Base-by-base conservation (phyloP, 2,113 vertebrate species). In the Oriolus oriolus region DNA sequence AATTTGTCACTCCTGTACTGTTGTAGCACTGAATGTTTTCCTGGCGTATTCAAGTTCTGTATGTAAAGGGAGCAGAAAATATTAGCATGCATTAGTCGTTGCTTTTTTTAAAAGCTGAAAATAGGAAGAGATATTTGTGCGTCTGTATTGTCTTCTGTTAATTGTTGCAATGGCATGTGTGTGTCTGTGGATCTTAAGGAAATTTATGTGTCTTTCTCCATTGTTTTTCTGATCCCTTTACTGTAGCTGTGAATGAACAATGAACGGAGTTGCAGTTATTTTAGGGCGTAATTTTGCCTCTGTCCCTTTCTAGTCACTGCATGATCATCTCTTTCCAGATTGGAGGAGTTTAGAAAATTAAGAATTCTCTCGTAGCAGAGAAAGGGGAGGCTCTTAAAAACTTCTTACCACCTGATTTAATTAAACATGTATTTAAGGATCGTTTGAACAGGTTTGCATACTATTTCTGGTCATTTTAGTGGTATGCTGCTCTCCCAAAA, bases 1-100 rank as follows among this genome's bases (percentile, higher is more conserved):
- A 4, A 16, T 30, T 68, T 28, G 5, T 52, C 44, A 11, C 1
- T 45, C 3, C 0, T 24, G 5, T 26, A 0, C 13, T 74, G 42
- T 30, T 63, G 12, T 49, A 53, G 56, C 9, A 14, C 41, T 60
- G 15, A 9, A 1, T 24, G 15, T 21, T 78, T 16, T 82, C 37
- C 12, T 47, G 53, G 21, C 3, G 1, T 4, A 0, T 69, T 91
- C 37, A 42, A 30, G 7, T 57, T 77, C 22, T 54, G 35, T 12
- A 13, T 24, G 19, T 35, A 19, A 70, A 35, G 16, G 18, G 16
- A 54, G 13, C 13, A 59, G 53, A 10, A 16, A 24, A 1, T 56
- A 17, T 41, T 75, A 28, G 9, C 22, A 2, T 53, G 5, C 27
- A 1, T 49, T 90, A 24, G 8, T 44, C 4, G 9, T 17, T 56